Conservation (phyloP, 2,888 invertebrate species). For the Tortricodes alternella region DNA sequence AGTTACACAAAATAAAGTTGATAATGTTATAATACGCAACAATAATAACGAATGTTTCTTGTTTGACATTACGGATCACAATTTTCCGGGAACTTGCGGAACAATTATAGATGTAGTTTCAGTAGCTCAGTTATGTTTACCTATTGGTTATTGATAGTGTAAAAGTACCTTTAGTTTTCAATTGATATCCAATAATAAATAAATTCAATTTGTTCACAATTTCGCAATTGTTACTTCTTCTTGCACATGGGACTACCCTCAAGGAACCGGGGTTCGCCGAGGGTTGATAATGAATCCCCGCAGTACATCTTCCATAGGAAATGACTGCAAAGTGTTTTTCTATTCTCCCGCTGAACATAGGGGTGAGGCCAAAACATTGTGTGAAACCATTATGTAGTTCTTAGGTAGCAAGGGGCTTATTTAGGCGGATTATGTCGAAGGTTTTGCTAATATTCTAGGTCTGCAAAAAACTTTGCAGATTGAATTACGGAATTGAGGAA, state of each 20-base stretch:
- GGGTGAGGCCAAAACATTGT: constrained; percentile 33
- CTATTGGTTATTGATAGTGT: too few relatives aligned
- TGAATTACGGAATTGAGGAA: too few relatives aligned
- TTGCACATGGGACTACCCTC: constrained; percentile 37
- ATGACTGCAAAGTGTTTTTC: constrained; percentile 80
- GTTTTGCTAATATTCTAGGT: too few relatives aligned
- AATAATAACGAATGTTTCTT: too few relatives aligned
- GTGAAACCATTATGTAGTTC: constrained; percentile 36
- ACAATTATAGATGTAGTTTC: too few relatives aligned
- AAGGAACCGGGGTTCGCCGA: constrained; percentile 68
- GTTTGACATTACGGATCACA: too few relatives aligned
- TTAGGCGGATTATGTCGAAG: not conserved
- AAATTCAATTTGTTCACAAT: constrained; percentile 15
- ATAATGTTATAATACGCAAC: too few relatives aligned
- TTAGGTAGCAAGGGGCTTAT: constrained; percentile 14
- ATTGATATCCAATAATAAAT: not conserved
- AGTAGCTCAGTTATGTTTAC: too few relatives aligned
- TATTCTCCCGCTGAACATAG: constrained; percentile 59
- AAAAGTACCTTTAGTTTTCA: not conserved
- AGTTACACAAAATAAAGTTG: too few relatives aligned
- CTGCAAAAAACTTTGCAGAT: too few relatives aligned
- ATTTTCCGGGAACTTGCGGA: too few relatives aligned
- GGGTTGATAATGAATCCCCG: constrained; percentile 78
- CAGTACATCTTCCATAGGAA: constrained; percentile 75
- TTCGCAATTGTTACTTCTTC: constrained; percentile 11